Percentiles rank a stretch among this genome's conserved stretches.
Evolutionary conservation across 2,113 vertebrate species (phyloP).

Genomic region (Fulica atra): DNA sequence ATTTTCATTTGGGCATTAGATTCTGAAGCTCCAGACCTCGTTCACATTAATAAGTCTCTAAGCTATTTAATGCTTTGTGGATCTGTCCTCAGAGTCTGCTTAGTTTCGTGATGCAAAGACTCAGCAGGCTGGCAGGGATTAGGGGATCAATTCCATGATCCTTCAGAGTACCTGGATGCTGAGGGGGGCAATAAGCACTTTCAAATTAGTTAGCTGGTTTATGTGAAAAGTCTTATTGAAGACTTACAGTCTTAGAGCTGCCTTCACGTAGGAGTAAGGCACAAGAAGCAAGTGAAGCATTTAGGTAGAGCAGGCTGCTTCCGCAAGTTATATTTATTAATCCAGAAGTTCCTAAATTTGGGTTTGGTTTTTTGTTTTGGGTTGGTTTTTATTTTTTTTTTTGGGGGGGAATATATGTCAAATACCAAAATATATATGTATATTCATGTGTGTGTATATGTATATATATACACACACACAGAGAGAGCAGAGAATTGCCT

Average conservation of each 20-base stretch:
- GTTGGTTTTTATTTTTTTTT: too few relatives aligned
- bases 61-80: not conserved
- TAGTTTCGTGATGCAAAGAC: not conserved
- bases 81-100: not conserved
- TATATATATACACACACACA: not conserved
- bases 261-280: not conserved
- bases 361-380: too few relatives aligned
- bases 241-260: not conserved
- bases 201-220: not conserved
- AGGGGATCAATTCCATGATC: not conserved
- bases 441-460: not conserved
- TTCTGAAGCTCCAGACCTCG: not conserved
- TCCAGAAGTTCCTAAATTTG: not conserved
- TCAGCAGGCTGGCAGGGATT: not conserved
- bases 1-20: not conserved
- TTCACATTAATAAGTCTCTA: not conserved
- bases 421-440: not conserved
- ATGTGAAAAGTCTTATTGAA: not conserved
- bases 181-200: not conserved
- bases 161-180: not conserved
- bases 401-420: not conserved
- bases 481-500: not conserved
- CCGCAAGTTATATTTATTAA: not conserved
- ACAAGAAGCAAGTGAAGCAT: not conserved
- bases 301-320: not conserved